Evolutionary conservation across 2,113 vertebrate genomes (phyloP), one percentile per base, ranked within the genome.

Genomic region (Aspidoscelis tigris): DNA sequence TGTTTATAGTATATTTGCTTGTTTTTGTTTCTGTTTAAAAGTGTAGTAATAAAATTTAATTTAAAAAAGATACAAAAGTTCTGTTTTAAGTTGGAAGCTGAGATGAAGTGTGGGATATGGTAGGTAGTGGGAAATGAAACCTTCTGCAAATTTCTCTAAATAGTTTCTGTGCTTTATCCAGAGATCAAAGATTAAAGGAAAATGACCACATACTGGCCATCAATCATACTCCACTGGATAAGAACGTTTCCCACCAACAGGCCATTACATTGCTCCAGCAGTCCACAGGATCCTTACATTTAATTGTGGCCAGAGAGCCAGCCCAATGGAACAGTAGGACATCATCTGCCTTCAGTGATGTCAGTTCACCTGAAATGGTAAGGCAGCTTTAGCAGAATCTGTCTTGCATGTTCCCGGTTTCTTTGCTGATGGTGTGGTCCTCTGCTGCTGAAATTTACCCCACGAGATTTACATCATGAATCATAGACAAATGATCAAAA

Each of bases 181-280:
- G 98, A 94, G 97, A 98, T 93, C 98, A 98, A 71, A 94, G 97
- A 72, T 93, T 99, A 43, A 97, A 94, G 92, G 98, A 98, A 92
- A 96, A 97, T 79, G 99, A 99, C 94, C 98, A 99, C 90, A 97
- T 99, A 92, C 90, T 99, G 96, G 98, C 97, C 86, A 98, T 99
- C 81, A 98, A 98, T 84, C 95, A 96, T 80, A 96, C 91, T 9
- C 97, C 97, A 73, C 93, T 99, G 95, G 98, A 99, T 92, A 92
- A 95, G 84, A 97, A 93, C 69, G 88, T 98, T 91, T 97, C 97
- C 84, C 98, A 98, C 91, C 97, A 97, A 93, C 96, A 98, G 92
- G 98, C 98, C 0, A 96, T 99, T 65, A 90, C 95, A 8, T 93
- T 99, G 77, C 96, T 99, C 90, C 99, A 99, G 93, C 97, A 98